These are phyloP conservation scores for Saxicola maurus DNA, from an alignment of 2,797 vertebrate species.

Conservation along the genomic window DNA sequence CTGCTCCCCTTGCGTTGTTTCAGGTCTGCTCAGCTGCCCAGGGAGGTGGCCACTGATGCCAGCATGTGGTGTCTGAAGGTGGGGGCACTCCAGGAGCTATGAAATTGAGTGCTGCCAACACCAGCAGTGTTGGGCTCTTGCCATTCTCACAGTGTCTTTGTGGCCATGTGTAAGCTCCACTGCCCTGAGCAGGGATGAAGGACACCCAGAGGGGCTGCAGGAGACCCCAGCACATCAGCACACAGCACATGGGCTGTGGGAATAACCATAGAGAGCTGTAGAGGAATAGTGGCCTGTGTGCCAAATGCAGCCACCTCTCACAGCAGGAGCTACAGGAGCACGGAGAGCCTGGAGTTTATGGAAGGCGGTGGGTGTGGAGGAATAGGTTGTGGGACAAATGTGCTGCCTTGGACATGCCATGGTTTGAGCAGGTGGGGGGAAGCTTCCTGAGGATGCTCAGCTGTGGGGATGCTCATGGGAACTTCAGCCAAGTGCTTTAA, in stretches of 20 bases:
- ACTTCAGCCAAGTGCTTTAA: background rate
- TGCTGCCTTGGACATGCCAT: background rate
- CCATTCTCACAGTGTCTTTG: background rate
- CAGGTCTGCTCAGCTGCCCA: background rate
- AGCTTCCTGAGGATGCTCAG: background rate
- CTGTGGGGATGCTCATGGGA: background rate
- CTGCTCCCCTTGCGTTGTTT: background rate
- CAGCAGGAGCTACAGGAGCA: background rate
- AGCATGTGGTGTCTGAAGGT: accelerated
- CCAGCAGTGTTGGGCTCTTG: background rate
- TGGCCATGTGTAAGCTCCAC: background rate
- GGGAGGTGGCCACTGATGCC: background rate
- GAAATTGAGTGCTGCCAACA: background rate
- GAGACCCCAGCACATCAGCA: background rate
- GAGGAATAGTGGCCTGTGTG: background rate
- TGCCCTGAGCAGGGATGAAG: background rate
- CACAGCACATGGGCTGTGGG: background rate
- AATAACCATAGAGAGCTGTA: background rate
- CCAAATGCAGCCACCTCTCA: background rate
- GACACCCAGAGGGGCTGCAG: background rate
- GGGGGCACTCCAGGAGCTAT: background rate
- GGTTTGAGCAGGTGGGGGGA: accelerated
- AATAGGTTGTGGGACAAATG: background rate
- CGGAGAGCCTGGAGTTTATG: background rate
- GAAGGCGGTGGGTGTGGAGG: background rate